Evolutionary conservation across 2,888 invertebrate genomes (phyloP), one percentile per base, ranked within the genome.

Genomic region (Clepsis dumicolana): DNA sequence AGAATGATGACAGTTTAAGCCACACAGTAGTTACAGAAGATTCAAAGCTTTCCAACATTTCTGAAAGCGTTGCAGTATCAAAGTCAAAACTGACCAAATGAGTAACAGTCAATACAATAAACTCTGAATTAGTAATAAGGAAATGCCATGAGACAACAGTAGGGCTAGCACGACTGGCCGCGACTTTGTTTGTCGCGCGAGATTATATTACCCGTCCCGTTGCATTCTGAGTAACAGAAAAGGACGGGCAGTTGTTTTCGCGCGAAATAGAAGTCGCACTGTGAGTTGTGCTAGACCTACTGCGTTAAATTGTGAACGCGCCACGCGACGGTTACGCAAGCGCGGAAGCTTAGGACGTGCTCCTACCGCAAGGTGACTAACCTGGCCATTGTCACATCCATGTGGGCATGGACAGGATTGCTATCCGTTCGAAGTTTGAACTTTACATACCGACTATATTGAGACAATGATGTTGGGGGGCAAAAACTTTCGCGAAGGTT

Each of bases 301-400:
- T n/a, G n/a, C n/a, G n/a, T n/a, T n/a, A n/a, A n/a, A n/a, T n/a
- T n/a, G n/a, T n/a, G n/a, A n/a, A n/a, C 73, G 73, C 71, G 61
- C 35, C 35, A 32, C 71, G 66, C 73, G 64, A 53, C 71, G 72
- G 35, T 88, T 88, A 90, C 90, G 91, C 89, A 88, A 91, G 81
- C 85, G 79, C 91, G 91, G 91, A 91, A 89, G 88, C 86, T 75
- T 77, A 81, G 85, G 84, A 87, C 90, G 87, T 85, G 87, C 79
- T 74, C 78, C 77, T 77, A 75, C 82, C 81, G 59, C 24, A 59
- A 64, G 86, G 86, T 86, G 84, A 85, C 78, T 86, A 85, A 86
- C 85, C 85, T 83, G 75, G 74, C 79, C 81, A 83, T 84, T 84
- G 82, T 83, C 80, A 78, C 77, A 78, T 77, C 75, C 80, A 78